Evolutionary conservation across 2,113 vertebrate genomes (phyloP), one percentile per base, ranked within the genome.

Genomic region (Chaenocephalus aceratus): DNA sequence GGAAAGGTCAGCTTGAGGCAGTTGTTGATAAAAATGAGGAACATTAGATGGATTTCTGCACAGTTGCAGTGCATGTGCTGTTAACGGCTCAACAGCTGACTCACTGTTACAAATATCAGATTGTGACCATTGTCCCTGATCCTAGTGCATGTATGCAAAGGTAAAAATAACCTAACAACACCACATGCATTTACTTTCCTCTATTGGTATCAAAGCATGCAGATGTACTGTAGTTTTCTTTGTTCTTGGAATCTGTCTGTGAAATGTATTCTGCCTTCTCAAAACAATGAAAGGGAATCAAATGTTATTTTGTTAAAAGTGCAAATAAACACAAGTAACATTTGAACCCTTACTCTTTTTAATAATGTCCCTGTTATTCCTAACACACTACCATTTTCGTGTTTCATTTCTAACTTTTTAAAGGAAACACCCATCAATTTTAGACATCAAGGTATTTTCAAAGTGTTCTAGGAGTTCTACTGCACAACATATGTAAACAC

Each of bases 31-130:
- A 12, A 54, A 68, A 63, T 59, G 34, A 75, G 44, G 45, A 63
- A 41, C 26, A 23, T 34, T 2, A n/a, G 21, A 14, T 30, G 13
- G 18, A 21, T 51, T 21, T 64, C 23, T 21, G 41, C 10, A 26
- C 34, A 41, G 36, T 41, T 41, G 36, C 36, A 41, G 36, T 41
- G 10, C 2, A 16, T 18, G 15, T 36, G 9, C 3, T 10, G 48
- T n/a, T 67, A 71, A 61, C 59, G 72, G 9, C 62, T n/a, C 30
- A 75, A 21, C 23, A 70, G 77, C 34, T 74, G 68, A 80, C 63
- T 79, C 23, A 60, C 10, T 61, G 66, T 75, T 85, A 68, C 34
- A 72, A 82, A 84, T 72, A 65, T 64, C 51, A 75, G 75, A 84
- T 82, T 76, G 46, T 83, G 76, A 68, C 36, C 65, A 54, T 60